These are phyloP conservation scores for Phalacrocorax carbo DNA, from an alignment of 2,113 vertebrate genomes.

Conservation along the genomic window DNA sequence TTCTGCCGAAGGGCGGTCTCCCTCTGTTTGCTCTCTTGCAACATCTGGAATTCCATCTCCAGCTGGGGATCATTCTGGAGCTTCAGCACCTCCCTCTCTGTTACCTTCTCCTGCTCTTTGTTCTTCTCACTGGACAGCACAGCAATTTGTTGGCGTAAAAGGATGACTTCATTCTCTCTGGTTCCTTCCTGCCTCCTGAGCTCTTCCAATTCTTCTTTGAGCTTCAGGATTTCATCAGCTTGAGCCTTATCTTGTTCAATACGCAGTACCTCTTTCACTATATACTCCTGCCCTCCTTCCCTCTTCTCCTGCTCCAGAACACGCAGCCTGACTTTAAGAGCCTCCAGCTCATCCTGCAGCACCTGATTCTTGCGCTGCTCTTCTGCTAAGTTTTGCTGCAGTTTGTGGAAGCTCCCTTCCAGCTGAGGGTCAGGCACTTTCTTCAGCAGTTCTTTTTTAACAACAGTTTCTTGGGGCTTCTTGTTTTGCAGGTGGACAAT, in stretches of 20 bases:
- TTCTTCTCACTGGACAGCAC: constrained; percentile 84
- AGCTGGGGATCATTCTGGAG: constrained; percentile 93
- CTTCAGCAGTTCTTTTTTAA: constrained; percentile 91
- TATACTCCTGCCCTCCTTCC: constrained; percentile 90
- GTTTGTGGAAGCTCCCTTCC: constrained; percentile 85
- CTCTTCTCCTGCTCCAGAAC: constrained; percentile 83
- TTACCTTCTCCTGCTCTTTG: constrained; percentile 87
- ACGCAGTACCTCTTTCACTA: constrained; percentile 93
- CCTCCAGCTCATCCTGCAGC: constrained; percentile 86
- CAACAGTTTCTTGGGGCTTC: constrained; percentile 86
- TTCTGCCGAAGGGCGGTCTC: constrained; percentile 77
- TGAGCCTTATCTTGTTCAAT: constrained; percentile 91
- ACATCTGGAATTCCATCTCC: constrained; percentile 82
- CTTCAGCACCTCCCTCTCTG: constrained; percentile 90
- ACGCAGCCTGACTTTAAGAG: constrained; percentile 77
- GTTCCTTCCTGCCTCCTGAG: constrained; percentile 83
- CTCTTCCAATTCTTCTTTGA: constrained; percentile 88
- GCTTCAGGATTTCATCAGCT: constrained; percentile 84
- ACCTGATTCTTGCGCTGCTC: constrained; percentile 85
- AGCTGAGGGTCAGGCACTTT: constrained; percentile 90
- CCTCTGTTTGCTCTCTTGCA: constrained; percentile 83
- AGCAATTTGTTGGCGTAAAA: constrained; percentile 82
- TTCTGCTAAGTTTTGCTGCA: constrained; percentile 86
- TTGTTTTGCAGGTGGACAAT: constrained; percentile 86
- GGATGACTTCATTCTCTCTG: constrained; percentile 84